These are phyloP conservation scores for Heterohyrax brucei DNA, from an alignment of 2,797 vertebrate species.

Conservation along the genomic window DNA sequence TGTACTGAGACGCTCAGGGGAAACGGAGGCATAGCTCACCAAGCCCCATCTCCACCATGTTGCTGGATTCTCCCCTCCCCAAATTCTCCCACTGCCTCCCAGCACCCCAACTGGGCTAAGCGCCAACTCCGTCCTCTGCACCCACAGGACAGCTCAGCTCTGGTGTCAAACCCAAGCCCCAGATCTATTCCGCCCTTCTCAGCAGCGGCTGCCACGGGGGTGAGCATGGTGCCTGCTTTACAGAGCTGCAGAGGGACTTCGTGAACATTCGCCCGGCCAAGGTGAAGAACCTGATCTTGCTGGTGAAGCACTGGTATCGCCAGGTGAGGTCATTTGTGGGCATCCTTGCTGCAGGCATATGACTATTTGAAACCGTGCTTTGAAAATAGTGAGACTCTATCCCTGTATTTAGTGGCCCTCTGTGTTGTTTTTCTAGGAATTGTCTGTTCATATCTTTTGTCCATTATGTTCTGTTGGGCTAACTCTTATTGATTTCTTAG, in stretches of 20 bases:
- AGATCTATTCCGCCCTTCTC: slow-evolving; percentile 72
- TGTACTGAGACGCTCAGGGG: neutral
- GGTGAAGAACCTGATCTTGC: slow-evolving; percentile 88
- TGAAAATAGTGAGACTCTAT: accelerated
- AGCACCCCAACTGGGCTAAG: neutral
- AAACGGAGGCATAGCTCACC: neutral
- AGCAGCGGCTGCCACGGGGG: neutral
- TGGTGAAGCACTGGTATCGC: slow-evolving; percentile 86
- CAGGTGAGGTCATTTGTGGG: slow-evolving; percentile 53
- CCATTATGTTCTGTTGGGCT: neutral
- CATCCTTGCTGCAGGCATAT: no score
- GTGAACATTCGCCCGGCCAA: slow-evolving; percentile 83
- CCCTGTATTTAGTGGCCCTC: neutral
- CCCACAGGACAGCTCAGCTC: slow-evolving; percentile 68
- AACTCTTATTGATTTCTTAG: slow-evolving; percentile 40
- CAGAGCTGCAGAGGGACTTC: slow-evolving; percentile 88
- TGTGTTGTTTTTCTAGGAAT: neutral
- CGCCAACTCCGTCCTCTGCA: neutral
- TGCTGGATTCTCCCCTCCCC: neutral
- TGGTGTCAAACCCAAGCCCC: neutral
- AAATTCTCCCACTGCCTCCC: neutral
- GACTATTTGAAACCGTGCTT: neutral
- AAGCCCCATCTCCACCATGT: neutral
- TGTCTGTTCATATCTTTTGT: neutral
- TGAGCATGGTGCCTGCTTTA: slow-evolving; percentile 88